Evolutionary conservation across 2,113 vertebrate species (phyloP).

Genomic region (Callithrix jacchus): DNA sequence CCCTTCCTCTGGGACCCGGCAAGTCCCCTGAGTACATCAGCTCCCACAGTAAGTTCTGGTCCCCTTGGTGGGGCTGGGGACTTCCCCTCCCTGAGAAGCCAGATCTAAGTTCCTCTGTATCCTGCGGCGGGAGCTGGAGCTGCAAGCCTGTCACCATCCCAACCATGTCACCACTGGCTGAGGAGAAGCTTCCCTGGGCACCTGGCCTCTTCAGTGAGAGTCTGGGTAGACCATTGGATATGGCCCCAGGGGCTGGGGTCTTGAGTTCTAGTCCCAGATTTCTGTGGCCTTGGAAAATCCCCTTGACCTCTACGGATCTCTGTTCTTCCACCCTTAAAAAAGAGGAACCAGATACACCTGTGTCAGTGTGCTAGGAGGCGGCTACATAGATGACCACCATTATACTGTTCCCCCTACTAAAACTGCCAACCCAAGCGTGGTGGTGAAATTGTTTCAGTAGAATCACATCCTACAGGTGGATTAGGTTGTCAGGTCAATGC

Average conservation of each 20-base stretch:
- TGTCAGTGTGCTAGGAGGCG: neutral
- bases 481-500: neutral
- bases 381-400: neutral
- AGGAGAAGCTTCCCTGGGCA: neutral
- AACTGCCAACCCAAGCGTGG: neutral
- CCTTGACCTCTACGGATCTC: neutral
- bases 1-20: conserved; percentile 93
- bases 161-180: neutral
- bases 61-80: too few relatives aligned
- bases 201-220: neutral
- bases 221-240: too few relatives aligned
- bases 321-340: neutral
- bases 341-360: neutral
- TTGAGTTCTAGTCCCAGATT: neutral
- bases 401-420: neutral
- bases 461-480: neutral
- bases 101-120: neutral
- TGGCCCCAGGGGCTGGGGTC: neutral
- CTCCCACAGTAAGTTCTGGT: conserved; percentile 88
- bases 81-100: neutral
- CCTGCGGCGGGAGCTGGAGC: neutral
- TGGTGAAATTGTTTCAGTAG: neutral
- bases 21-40: conserved; percentile 94
- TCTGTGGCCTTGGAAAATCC: neutral
- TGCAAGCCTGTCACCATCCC: neutral